Conservation (phyloP, 1,140 invertebrate genomes). For the Scylla paramamosain region DNA sequence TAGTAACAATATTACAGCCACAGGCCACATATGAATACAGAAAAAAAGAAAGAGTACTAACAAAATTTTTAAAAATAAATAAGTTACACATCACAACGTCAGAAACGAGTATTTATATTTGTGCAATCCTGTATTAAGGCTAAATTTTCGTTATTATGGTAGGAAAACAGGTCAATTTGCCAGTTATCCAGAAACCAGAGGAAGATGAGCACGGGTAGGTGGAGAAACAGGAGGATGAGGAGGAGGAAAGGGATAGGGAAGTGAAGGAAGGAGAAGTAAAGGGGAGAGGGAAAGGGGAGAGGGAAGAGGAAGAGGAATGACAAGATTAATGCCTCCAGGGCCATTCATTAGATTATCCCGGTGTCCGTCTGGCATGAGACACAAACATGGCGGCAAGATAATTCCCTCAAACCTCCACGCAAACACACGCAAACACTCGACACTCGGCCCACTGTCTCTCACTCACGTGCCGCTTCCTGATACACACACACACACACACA, state of each 20-base stretch:
- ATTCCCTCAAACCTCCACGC: background rate
- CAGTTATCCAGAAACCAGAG: background rate
- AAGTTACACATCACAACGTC: too few species aligned
- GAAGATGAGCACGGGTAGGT: too few species aligned
- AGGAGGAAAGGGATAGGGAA: background rate
- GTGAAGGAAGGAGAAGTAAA: too few species aligned
- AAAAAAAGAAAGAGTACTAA: background rate
- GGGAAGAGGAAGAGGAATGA: background rate
- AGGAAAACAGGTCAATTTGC: background rate
- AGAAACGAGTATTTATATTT: too few species aligned
- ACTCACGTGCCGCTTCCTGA: too few species aligned
- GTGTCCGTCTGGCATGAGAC: background rate
- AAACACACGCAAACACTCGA: background rate
- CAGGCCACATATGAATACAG: background rate
- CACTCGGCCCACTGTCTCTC: too few species aligned
- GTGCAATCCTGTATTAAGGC: background rate
- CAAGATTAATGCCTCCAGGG: slow-evolving; percentile 40
- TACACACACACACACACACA: too few species aligned
- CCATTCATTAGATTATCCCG: slow-evolving; percentile 17
- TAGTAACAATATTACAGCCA: background rate
- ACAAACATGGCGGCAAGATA: background rate
- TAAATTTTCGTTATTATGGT: background rate
- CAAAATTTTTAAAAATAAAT: too few species aligned
- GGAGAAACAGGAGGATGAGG: background rate
- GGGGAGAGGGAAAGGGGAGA: too few species aligned